phyloP scores from a whole-genome alignment of 2,797 vertebrate species.

The Rhabdomys pumilio region DNA sequence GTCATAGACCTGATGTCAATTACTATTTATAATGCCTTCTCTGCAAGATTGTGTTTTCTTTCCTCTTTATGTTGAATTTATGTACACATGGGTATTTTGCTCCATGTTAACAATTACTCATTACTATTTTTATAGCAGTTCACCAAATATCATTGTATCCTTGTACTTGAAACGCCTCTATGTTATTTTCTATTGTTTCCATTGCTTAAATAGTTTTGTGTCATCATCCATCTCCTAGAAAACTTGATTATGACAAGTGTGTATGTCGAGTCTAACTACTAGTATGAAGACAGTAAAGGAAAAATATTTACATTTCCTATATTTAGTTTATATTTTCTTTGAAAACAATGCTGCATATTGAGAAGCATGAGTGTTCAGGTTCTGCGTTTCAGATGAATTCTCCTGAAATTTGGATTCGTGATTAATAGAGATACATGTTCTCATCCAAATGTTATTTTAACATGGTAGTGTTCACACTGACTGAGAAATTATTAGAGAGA shows the following conservation, averaged over 20 bases:
- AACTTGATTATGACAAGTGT: not conserved
- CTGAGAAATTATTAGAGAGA: not conserved
- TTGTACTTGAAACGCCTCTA: not conserved
- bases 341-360: not conserved
- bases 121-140: not conserved
- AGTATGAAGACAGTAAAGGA: not conserved
- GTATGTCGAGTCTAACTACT: too few species aligned
- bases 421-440: not conserved
- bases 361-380: not conserved
- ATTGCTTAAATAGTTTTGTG: not conserved
- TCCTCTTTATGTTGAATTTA: not conserved
- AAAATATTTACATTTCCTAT: not conserved
- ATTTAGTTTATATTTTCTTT: not conserved
- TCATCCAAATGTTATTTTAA: not conserved
- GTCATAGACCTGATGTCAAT: not conserved
- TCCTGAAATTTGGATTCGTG: slow-evolving; percentile 11
- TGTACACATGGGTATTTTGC: not conserved
- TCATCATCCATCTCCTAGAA: slow-evolving; percentile 15
- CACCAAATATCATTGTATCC: not conserved
- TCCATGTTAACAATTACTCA: slow-evolving; percentile 6
- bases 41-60: not conserved
- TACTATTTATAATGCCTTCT: not conserved
- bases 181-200: not conserved
- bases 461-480: not conserved
- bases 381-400: not conserved